Evolutionary conservation across 2,797 vertebrate species (phyloP).

Genomic region (Microctenopoma steveboyesi): DNA sequence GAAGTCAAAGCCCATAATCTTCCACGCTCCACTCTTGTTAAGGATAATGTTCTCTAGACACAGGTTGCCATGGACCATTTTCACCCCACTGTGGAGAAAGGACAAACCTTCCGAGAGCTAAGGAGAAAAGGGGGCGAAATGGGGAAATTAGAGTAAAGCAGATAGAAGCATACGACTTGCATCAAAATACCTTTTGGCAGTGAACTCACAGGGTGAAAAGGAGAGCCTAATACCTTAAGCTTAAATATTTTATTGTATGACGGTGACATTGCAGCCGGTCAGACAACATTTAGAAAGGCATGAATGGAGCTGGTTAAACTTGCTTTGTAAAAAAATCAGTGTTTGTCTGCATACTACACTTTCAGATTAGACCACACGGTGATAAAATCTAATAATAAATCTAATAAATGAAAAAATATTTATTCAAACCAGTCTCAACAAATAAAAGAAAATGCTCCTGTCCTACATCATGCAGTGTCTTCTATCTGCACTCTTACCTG

Average conservation of each 20-base stretch:
- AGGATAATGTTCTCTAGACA: constrained; percentile 95
- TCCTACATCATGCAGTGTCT: neutral
- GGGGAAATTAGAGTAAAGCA: neutral
- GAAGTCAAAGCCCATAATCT: constrained; percentile 99
- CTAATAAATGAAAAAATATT: neutral
- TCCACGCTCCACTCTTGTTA: constrained; percentile 98
- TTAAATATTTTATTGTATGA: neutral
- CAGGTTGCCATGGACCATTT: constrained; percentile 98
- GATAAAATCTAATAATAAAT: constrained; percentile 1
- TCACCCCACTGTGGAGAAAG: constrained; percentile 97
- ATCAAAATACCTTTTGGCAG: neutral
- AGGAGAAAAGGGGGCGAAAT: constrained; percentile 1
- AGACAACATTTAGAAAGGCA: neutral
- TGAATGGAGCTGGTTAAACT: constrained; percentile 43
- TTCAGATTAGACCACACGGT: neutral
- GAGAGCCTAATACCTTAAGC: neutral
- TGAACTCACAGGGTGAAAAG: neutral
- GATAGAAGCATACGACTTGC: neutral
- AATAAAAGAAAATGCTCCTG: neutral
- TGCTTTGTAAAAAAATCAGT: constrained; percentile 7
- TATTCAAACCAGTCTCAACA: neutral
- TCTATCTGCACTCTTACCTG: constrained; percentile 84
- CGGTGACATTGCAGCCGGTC: neutral
- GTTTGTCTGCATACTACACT: neutral
- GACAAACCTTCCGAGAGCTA: constrained; percentile 97